phyloP scores from a whole-genome alignment of 2,797 vertebrate species.

The Chromis chromis region DNA sequence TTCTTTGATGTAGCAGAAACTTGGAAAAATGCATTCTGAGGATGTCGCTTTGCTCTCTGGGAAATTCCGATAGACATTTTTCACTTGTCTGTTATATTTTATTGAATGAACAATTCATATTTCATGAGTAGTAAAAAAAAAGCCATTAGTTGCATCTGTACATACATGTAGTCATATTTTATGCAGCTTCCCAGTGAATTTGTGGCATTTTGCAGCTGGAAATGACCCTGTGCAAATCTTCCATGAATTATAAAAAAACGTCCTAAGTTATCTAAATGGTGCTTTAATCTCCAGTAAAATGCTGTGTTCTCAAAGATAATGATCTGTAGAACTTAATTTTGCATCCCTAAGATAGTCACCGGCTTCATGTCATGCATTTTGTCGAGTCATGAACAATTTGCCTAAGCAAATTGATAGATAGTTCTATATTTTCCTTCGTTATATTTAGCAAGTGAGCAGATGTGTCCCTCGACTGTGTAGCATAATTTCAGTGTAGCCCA shows the following conservation, averaged over 20 bases:
- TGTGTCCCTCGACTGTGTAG: constrained; percentile 55
- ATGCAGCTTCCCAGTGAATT: neutral
- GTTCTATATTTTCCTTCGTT: constrained; percentile 49
- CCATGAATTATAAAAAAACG: constrained; percentile 22
- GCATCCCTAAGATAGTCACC: constrained; percentile 30
- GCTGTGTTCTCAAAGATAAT: neutral
- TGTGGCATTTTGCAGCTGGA: constrained; percentile 1
- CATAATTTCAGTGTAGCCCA: constrained; percentile 48
- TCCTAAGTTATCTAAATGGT: constrained; percentile 3
- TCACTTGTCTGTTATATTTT: too few species aligned
- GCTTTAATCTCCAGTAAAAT: constrained; percentile 14
- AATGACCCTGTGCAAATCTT: constrained; percentile 1
- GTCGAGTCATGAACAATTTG: constrained; percentile 59
- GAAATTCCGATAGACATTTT: too few species aligned
- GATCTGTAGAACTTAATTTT: constrained; percentile 1
- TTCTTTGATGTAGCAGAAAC: neutral
- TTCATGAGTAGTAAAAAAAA: too few species aligned
- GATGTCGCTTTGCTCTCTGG: too few species aligned
- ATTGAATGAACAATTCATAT: too few species aligned
- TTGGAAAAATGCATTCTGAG: neutral
- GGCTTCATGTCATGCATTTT: constrained; percentile 39
- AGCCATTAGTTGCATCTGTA: neutral
- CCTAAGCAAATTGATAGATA: constrained; percentile 20
- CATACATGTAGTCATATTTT: neutral
- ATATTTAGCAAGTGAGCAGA: constrained; percentile 61